A percentile compares a stretch with the other conserved stretches of the same genome.
These are phyloP conservation scores for Heliconius cydno DNA, from an alignment of 2,888 invertebrate genomes.

Conservation along the genomic window DNA sequence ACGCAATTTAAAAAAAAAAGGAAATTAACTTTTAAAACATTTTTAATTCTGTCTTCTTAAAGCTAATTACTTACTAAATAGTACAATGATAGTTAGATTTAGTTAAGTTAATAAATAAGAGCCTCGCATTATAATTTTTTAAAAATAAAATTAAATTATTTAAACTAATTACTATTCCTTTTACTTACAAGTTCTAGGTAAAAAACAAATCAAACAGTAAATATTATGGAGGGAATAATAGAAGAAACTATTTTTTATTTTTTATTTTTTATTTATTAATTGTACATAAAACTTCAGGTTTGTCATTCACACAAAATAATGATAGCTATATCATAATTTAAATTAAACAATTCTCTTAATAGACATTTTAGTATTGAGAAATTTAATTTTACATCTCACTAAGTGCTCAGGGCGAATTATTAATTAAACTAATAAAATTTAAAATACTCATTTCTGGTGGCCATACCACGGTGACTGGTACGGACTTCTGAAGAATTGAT, in stretches of 20 bases:
- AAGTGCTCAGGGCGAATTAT: conserved; percentile 29
- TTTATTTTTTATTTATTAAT: conserved; percentile 38
- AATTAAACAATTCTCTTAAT: conserved; percentile 38
- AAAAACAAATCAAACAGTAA: background rate
- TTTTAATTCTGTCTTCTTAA: conserved; percentile 2
- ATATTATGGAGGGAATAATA: conserved; percentile 1
- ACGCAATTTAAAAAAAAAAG: background rate
- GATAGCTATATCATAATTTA: conserved; percentile 33
- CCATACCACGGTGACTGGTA: conserved; percentile 72
- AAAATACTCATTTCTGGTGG: conserved; percentile 60
- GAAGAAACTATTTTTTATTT: conserved; percentile 21
- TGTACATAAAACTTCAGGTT: conserved; percentile 38
- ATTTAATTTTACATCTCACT: conserved; percentile 40
- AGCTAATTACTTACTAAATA: background rate
- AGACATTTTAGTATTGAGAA: conserved; percentile 37
- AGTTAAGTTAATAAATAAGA: conserved; percentile 14
- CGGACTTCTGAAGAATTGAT: conserved; percentile 67
- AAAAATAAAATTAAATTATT: no score
- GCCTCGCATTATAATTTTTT: background rate
- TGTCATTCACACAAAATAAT: conserved; percentile 34
- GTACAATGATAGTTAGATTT: background rate
- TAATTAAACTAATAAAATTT: conserved; percentile 32
- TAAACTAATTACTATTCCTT: background rate
- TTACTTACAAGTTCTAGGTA: background rate
- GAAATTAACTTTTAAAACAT: conserved; percentile 1